Base-by-base conservation (phyloP, 2,888 invertebrate genomes). In the Polymixis flavicincta region DNA sequence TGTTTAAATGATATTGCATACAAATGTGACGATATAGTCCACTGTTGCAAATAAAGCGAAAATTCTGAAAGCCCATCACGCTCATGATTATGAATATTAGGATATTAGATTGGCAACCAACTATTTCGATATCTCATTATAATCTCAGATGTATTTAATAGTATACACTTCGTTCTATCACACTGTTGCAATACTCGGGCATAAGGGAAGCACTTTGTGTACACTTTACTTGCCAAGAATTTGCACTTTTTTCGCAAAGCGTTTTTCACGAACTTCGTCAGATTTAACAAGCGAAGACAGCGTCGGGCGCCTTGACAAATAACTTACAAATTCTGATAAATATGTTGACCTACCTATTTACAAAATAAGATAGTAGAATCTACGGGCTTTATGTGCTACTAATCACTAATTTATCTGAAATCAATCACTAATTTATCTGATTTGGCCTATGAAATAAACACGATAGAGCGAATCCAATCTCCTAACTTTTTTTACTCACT, bases 191-290 rank as follows among this genome's bases (percentile, higher is more conserved):
- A 74, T 32, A 69, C 50, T 54, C 50, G 28, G 50, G 52, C 55
- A 48, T 57, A 63, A 37, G 28, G 59, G 28, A 69, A 71, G n/a
- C 63, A 71, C n/a, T 76, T 64, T 81, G 71, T 75, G 76, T 77
- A 76, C 77, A 72, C 37, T 74, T 81, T 78, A 88, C 87, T 89
- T 92, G 93, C 92, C 93, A 94, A 93, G 90, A 93, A 89, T 90
- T 87, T 69, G 17, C 57, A 70, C 59, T 67, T 72, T 83, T 88
- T 87, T 82, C 42, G 63, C 50, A 71, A 78, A 77, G 72, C 71
- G 73, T 80, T 88, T 89, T 89, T 85, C 78, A 87, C 85, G 84
- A 89, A 78, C 87, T 85, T 91, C 90, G 88, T 86, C 91, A 88
- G 79, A 79, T 90, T 85, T 86, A 86, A 85, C 82, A 87, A 86